Conservation (phyloP, 2,113 vertebrate genomes). For the Vidua macroura region DNA sequence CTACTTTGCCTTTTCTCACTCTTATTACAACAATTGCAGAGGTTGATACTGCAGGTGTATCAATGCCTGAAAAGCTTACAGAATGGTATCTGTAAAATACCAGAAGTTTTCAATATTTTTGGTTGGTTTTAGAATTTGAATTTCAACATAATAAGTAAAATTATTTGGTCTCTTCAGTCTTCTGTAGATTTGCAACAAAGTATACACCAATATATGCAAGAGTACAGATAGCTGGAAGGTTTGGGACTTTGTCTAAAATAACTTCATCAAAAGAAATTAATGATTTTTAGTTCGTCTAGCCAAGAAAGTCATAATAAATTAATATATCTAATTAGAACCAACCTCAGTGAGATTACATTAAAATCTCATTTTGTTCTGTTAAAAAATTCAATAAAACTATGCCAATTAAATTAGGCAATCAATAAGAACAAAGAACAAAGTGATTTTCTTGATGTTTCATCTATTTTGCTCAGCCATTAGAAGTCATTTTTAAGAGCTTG, state of each 20-base stretch:
- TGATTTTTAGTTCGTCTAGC: conserved; percentile 35
- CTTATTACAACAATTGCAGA: background rate
- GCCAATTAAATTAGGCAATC: conserved; percentile 70
- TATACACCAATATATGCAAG: background rate
- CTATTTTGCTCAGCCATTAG: conserved; percentile 50
- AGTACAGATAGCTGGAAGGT: conserved; percentile 17
- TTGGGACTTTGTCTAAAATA: conserved; percentile 37
- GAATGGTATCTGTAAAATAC: background rate
- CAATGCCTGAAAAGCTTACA: background rate
- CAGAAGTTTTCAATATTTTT: background rate
- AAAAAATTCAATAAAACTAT: conserved; percentile 73
- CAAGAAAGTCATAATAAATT: conserved; percentile 71
- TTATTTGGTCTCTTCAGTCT: background rate
- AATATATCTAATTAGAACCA: conserved; percentile 67
- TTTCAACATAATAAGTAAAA: background rate
- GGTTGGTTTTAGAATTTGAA: background rate
- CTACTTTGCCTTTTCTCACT: background rate
- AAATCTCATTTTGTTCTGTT: conserved; percentile 76
- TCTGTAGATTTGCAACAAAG: background rate
- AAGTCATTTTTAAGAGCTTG: conserved; percentile 70
- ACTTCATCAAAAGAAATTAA: conserved; percentile 58
- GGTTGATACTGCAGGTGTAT: background rate
- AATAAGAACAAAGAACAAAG: conserved; percentile 55
- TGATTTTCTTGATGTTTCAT: conserved; percentile 56
- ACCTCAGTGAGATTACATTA: conserved; percentile 72